Evolutionary conservation across 2,113 vertebrate species (phyloP).

Genomic region (Lagopus muta): DNA sequence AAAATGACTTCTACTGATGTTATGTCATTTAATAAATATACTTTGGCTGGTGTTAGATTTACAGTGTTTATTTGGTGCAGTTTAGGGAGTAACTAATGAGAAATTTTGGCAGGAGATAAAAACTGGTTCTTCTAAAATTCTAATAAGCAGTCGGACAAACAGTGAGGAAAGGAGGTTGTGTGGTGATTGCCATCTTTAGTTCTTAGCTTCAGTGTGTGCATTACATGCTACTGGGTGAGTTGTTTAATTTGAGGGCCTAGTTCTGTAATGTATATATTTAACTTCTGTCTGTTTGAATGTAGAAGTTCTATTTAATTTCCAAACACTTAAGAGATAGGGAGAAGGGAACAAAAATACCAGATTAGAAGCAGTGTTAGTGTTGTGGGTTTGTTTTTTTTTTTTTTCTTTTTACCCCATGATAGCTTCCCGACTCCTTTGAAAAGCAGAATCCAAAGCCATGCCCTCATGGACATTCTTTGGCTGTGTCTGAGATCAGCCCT

Average conservation of each 20-base stretch:
- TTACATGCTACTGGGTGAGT: neutral
- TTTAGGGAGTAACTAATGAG: neutral
- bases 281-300: neutral
- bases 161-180: neutral
- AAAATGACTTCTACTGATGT: neutral
- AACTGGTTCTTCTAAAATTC: neutral
- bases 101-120: neutral
- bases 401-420: neutral
- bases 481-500: neutral
- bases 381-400: neutral
- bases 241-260: neutral
- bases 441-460: neutral
- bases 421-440: neutral
- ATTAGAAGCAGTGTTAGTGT: neutral
- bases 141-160: neutral
- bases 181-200: neutral
- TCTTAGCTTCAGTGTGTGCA: neutral
- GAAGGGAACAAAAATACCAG: neutral
- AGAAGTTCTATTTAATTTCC: neutral
- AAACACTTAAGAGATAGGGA: neutral
- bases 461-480: conserved; percentile 17
- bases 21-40: neutral
- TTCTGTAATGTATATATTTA: neutral
- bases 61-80: neutral
- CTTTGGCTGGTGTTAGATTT: neutral